phyloP scores from a whole-genome alignment of 2,113 vertebrate genomes.

The Cyprinodon brontotheroides region DNA sequence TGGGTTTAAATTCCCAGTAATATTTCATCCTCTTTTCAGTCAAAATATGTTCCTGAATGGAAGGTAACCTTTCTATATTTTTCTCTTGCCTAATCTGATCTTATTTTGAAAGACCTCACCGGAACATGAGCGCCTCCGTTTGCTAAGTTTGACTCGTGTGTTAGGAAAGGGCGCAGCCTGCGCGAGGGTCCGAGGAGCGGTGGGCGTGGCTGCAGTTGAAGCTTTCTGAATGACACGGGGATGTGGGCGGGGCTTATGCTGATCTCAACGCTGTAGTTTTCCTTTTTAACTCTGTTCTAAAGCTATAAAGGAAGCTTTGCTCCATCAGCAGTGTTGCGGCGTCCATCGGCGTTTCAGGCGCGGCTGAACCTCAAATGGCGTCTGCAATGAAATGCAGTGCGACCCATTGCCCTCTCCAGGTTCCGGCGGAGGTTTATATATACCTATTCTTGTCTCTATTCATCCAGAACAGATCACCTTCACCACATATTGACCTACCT shows the following conservation, averaged over 20 bases:
- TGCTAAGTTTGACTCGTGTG: constrained; percentile 9
- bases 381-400: too few relatives aligned
- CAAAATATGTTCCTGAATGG: not conserved
- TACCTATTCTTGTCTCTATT: too few relatives aligned
- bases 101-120: constrained; percentile 45
- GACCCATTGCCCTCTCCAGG: too few relatives aligned
- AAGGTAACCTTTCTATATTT: not conserved
- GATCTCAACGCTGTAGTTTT: not conserved
- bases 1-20: too few relatives aligned
- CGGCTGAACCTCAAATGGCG: not conserved
- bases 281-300: not conserved
- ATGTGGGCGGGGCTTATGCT: constrained; percentile 32
- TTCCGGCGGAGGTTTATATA: too few relatives aligned
- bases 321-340: too few relatives aligned
- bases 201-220: constrained; percentile 50
- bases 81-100: not conserved
- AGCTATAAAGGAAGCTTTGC: too few relatives aligned
- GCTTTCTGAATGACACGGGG: constrained; percentile 3
- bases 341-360: not conserved
- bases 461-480: too few relatives aligned
- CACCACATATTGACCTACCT: too few relatives aligned
- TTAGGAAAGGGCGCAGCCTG: constrained; percentile 46
- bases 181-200: constrained; percentile 10
- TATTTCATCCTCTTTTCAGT: not conserved
- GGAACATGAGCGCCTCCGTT: not conserved